phyloP scores from a whole-genome alignment of 1,140 invertebrate species.

The Delia radicum region DNA sequence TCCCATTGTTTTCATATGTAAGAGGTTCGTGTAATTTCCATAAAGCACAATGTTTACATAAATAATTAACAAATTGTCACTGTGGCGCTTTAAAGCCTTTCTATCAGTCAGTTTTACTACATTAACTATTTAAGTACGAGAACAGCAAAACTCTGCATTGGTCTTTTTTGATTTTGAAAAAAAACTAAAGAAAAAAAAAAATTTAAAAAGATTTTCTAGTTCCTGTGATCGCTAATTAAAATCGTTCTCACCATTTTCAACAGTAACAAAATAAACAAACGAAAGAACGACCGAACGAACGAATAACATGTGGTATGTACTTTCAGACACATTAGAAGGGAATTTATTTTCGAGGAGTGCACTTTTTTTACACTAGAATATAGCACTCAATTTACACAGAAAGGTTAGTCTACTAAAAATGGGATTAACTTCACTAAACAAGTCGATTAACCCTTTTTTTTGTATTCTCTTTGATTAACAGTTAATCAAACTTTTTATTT shows the following conservation, averaged over 20 bases:
- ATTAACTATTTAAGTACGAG: neutral
- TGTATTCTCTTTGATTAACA: too few relatives aligned
- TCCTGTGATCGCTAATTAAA: slow-evolving; percentile 24
- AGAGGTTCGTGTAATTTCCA: neutral
- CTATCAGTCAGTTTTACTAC: neutral
- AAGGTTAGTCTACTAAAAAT: too few relatives aligned
- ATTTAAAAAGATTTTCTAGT: slow-evolving; percentile 2
- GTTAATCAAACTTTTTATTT: too few relatives aligned
- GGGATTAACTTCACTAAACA: too few relatives aligned
- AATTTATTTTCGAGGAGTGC: too few relatives aligned
- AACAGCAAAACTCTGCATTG: neutral
- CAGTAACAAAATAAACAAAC: neutral
- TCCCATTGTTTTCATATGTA: too few relatives aligned
- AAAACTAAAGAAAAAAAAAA: neutral
- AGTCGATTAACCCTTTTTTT: too few relatives aligned
- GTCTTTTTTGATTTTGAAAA: neutral
- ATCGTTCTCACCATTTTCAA: slow-evolving; percentile 22
- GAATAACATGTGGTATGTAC: neutral
- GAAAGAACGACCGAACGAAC: neutral
- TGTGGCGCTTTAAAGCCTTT: slow-evolving; percentile 9
- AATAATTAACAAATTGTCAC: slow-evolving; percentile 21
- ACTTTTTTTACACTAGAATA: too few relatives aligned
- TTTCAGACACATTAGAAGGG: neutral
- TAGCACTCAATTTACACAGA: too few relatives aligned
- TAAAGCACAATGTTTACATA: slow-evolving; percentile 13